Conservation (phyloP, 2,888 invertebrate species). For the Saturnia japonica region DNA sequence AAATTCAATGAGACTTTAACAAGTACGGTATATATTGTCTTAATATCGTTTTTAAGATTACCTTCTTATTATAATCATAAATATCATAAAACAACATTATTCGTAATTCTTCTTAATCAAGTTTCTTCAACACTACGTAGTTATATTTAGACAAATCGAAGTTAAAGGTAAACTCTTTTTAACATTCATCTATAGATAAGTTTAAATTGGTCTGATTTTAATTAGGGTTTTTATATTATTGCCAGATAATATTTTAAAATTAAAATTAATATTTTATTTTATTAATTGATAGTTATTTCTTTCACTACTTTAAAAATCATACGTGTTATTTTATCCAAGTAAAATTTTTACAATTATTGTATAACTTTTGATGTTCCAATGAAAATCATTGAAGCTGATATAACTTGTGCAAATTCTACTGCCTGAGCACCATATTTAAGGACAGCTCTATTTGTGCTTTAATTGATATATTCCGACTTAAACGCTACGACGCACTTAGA, state of each 20-base stretch:
- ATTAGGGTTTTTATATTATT: background rate
- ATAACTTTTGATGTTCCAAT: no score
- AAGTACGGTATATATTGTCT: background rate
- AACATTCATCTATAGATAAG: background rate
- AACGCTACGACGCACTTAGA: no score
- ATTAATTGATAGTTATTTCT: background rate
- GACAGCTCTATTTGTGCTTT: no score
- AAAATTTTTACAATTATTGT: no score
- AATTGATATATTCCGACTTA: no score
- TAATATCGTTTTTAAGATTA: background rate
- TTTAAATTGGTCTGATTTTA: background rate
- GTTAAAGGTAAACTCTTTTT: background rate
- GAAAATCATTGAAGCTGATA: no score
- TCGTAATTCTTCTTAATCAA: background rate
- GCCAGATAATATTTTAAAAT: background rate
- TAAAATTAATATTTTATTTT: background rate
- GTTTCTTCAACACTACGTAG: background rate
- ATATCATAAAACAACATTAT: background rate
- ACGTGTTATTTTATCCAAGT: no score
- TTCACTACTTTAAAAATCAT: no score
- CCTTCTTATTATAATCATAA: background rate
- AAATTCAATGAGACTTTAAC: conserved; percentile 1
- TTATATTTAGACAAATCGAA: background rate
- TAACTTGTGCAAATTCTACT: no score
- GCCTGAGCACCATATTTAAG: no score